phyloP scores from a whole-genome alignment of 2,113 vertebrate genomes.

The Columba livia region DNA sequence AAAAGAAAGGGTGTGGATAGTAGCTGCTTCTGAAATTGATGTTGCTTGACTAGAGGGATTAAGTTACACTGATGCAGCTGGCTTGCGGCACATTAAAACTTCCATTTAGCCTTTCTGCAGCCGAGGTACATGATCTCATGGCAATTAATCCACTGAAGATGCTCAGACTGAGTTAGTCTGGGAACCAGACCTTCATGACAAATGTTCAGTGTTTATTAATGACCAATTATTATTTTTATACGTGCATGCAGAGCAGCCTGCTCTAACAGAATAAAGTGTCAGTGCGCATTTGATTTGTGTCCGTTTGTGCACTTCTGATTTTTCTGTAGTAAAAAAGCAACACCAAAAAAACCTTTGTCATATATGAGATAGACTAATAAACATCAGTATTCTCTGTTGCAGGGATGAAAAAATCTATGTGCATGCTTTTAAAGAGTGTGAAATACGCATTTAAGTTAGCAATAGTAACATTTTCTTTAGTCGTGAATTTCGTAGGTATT shows the following conservation, averaged over 20 bases:
- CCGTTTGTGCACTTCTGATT: not conserved
- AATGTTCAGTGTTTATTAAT: not conserved
- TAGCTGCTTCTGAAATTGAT: constrained; percentile 44
- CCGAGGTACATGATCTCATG: not conserved
- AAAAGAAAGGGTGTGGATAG: constrained; percentile 3
- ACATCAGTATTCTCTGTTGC: not conserved
- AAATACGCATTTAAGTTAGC: not conserved
- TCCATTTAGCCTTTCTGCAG: constrained; percentile 43
- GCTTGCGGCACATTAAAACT: constrained; percentile 31
- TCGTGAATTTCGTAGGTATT: not conserved
- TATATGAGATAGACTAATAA: not conserved
- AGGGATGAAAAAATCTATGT: fast-evolving
- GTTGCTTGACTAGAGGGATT: constrained; percentile 35
- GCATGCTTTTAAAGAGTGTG: not conserved
- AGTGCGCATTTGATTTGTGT: not conserved
- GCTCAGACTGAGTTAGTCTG: constrained; percentile 18
- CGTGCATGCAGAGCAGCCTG: not conserved
- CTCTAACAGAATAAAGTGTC: not conserved
- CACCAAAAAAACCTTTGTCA: fast-evolving
- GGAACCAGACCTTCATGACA: constrained; percentile 12
- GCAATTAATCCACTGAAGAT: constrained; percentile 43
- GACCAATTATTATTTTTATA: not conserved
- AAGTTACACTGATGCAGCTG: constrained; percentile 36
- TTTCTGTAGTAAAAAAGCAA: not conserved
- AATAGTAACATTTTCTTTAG: not conserved